Conservation (phyloP, 2,113 vertebrate genomes). For the Mormoops blainvillei region DNA sequence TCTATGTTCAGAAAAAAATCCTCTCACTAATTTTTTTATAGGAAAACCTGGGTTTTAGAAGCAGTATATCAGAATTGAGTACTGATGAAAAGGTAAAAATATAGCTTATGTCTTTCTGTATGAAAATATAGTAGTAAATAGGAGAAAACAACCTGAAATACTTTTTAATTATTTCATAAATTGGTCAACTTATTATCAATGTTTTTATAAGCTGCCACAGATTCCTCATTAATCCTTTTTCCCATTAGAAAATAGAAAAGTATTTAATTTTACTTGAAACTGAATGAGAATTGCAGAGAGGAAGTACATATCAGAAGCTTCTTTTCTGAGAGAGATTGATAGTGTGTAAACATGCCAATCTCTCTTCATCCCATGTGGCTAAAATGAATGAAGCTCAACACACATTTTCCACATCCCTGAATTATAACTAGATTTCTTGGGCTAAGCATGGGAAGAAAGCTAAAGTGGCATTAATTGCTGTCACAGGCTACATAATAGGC, state of each 20-base stretch:
- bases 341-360: conserved; percentile 46
- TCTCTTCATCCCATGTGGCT: not conserved
- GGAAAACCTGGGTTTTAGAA: not conserved
- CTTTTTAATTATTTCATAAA: not conserved
- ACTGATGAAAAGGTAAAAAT: not conserved
- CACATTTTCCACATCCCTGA: not conserved
- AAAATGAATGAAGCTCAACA: conserved; percentile 1
- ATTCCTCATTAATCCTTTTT: not conserved
- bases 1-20: not conserved
- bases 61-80: not conserved
- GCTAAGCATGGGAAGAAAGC: not conserved
- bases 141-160: not conserved
- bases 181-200: not conserved
- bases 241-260: not conserved
- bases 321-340: not conserved
- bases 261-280: not conserved
- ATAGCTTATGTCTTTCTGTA: not conserved
- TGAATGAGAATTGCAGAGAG: not conserved
- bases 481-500: not conserved
- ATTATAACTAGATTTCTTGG: not conserved
- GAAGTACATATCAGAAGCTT: not conserved
- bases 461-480: conserved; percentile 28
- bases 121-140: not conserved
- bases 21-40: not conserved
- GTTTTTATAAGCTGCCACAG: not conserved